phyloP scores from a whole-genome alignment of 2,113 vertebrate species.

The Corythornis cristatus region DNA sequence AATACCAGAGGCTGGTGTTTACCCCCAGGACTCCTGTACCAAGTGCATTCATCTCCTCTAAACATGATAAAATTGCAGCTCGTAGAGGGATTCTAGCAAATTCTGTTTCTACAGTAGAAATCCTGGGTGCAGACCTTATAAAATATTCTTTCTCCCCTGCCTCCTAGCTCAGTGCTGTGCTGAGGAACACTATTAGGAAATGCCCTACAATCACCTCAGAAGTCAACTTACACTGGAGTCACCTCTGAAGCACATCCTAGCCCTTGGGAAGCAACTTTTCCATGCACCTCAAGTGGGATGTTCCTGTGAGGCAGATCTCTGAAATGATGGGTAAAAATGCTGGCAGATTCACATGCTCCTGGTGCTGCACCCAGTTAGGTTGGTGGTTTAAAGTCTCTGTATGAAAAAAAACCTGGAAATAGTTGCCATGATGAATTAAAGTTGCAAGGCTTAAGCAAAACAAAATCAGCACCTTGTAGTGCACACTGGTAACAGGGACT shows the following conservation, averaged over 20 bases:
- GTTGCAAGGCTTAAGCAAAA: neutral
- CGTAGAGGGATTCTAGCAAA: neutral
- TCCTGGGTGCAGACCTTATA: neutral
- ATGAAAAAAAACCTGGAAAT: neutral
- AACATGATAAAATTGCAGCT: constrained; percentile 8
- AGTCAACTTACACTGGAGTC: neutral
- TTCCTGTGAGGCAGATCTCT: neutral
- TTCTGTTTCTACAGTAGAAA: neutral
- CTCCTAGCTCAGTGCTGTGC: neutral
- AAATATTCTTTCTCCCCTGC: neutral
- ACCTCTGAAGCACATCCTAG: neutral
- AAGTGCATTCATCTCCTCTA: neutral
- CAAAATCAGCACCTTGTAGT: neutral
- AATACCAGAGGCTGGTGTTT: neutral
- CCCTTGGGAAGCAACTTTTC: neutral
- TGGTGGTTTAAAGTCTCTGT: neutral
- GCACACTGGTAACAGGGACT: neutral
- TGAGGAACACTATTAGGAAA: neutral
- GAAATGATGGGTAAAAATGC: neutral
- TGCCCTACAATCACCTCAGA: neutral
- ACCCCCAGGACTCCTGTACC: neutral
- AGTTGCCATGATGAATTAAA: neutral
- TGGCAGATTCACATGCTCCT: neutral
- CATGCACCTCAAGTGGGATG: neutral
- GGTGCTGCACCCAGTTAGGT: neutral